A percentile compares a stretch with the other conserved stretches of the same genome.
These are phyloP conservation scores for Sepioteuthis lessoniana DNA, from an alignment of 2,888 invertebrate genomes.

Conservation along the genomic window DNA sequence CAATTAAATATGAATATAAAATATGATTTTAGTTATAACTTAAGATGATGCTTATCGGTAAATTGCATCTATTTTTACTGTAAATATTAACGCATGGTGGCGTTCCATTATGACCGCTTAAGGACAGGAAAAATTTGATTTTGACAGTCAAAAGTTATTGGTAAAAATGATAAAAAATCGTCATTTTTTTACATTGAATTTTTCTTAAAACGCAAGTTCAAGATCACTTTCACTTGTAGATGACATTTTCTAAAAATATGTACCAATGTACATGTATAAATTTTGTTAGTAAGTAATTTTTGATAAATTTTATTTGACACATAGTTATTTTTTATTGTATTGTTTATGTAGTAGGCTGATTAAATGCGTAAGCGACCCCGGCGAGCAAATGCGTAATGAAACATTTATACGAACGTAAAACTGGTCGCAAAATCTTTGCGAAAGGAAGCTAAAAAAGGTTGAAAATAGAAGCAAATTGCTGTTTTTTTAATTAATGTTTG, in stretches of 20 bases:
- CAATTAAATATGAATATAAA: neutral
- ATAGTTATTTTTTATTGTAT: neutral
- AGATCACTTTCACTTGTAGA: neutral
- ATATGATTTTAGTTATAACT: neutral
- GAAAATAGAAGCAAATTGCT: neutral
- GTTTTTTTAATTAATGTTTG: constrained; percentile 17
- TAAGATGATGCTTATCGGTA: neutral
- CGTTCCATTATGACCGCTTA: neutral
- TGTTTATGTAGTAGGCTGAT: neutral
- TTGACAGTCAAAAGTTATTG: neutral
- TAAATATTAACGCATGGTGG: neutral
- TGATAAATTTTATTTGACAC: neutral
- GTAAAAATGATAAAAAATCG: neutral
- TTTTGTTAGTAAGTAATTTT: neutral
- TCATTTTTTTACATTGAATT: neutral
- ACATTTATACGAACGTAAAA: neutral
- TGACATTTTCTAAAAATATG: neutral
- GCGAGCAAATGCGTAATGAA: neutral
- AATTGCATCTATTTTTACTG: neutral
- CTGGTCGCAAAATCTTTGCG: neutral
- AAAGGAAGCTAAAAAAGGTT: neutral
- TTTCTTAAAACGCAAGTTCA: neutral
- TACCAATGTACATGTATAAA: no score
- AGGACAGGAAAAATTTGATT: neutral
- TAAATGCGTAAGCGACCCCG: neutral